These are phyloP conservation scores for Catagonus wagneri DNA, from an alignment of 2,113 vertebrate genomes.

Conservation along the genomic window DNA sequence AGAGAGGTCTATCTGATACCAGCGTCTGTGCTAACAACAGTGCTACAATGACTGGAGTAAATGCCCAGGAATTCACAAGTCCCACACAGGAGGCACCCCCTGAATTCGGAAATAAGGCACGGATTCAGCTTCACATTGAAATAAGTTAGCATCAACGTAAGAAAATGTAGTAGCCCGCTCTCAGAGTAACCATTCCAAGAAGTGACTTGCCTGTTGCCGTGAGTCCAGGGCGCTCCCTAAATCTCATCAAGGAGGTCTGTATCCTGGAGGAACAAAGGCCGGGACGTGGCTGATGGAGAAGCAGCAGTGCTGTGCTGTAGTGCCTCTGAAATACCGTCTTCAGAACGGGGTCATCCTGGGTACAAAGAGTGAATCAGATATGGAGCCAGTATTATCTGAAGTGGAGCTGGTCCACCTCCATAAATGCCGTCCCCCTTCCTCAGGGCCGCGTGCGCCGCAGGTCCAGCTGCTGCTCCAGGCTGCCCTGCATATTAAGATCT, in stretches of 20 bases:
- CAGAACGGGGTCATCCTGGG: accelerated
- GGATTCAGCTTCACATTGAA: neutral
- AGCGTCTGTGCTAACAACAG: neutral
- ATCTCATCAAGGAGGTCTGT: neutral
- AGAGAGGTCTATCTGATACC: neutral
- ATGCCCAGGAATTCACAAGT: neutral
- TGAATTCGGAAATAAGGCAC: neutral
- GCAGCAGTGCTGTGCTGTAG: accelerated
- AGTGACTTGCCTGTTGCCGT: neutral
- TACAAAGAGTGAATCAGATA: too few species aligned
- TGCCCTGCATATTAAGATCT: neutral
- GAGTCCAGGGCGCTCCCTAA: neutral
- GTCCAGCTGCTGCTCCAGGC: too few species aligned
- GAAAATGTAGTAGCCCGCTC: accelerated
- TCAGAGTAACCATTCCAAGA: neutral
- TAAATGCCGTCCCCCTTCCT: neutral
- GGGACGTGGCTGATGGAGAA: neutral
- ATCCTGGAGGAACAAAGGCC: accelerated
- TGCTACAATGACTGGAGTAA: neutral
- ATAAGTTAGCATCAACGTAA: neutral
- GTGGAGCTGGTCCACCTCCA: accelerated
- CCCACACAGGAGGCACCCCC: neutral
- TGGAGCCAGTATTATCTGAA: too few species aligned
- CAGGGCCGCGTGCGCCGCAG: accelerated
- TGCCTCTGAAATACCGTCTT: neutral